These are phyloP conservation scores for Microctonus aethiopoides DNA, from an alignment of 2,888 invertebrate genomes.

Conservation along the genomic window DNA sequence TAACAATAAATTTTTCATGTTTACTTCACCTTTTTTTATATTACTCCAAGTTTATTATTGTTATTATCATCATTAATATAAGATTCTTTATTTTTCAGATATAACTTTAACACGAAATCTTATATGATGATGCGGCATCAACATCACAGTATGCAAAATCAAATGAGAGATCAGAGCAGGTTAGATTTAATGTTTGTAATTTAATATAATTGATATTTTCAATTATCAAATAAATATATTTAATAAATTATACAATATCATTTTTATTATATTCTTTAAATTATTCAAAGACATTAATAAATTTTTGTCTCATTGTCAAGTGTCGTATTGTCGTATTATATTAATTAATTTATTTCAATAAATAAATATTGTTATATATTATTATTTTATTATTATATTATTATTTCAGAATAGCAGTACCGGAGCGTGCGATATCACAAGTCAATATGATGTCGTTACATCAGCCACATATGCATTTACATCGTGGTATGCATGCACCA, in stretches of 20 bases:
- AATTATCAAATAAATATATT: not conserved
- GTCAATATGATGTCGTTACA: slow-evolving; percentile 63
- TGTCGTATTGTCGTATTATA: too few species aligned
- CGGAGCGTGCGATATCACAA: slow-evolving; percentile 66
- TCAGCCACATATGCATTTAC: slow-evolving; percentile 58
- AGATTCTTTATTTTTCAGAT: slow-evolving; percentile 41
- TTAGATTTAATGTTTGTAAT: slow-evolving; percentile 42
- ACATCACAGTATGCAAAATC: slow-evolving; percentile 76
- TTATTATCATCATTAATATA: too few species aligned
- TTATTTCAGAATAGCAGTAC: slow-evolving; percentile 57
- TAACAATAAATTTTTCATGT: not conserved
- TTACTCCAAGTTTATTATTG: not conserved
- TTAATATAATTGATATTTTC: not conserved
- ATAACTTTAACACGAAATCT: slow-evolving; percentile 55
- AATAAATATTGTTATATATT: too few species aligned
- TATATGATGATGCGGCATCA: slow-evolving; percentile 69
- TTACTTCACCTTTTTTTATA: not conserved
- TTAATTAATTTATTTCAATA: too few species aligned
- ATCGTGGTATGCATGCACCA: slow-evolving; percentile 54
- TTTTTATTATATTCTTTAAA: too few species aligned
- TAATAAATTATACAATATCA: too few species aligned
- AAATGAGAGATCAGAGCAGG: slow-evolving; percentile 73
- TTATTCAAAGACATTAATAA: too few species aligned
- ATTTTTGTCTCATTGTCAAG: too few species aligned
- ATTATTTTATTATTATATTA: too few species aligned